A percentile compares a stretch with the other conserved stretches of the same genome.
Evolutionary conservation across 2,797 vertebrate species (phyloP).

Genomic region (Ptychobarbus kaznakovi): DNA sequence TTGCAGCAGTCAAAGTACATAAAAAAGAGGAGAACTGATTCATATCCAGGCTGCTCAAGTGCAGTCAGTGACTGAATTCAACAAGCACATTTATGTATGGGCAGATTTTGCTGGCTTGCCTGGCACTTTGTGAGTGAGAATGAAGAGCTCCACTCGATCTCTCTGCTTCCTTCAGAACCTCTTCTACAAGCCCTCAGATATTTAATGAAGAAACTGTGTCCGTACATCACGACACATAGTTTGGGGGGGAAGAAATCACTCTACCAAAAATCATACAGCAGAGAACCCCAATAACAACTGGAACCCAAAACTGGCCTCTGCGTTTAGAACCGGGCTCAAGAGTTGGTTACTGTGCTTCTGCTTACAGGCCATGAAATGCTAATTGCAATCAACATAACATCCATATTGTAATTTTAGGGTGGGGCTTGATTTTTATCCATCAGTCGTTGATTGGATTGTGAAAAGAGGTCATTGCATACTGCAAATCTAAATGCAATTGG

Average conservation of each 20-base stretch:
- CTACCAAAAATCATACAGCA: conserved; percentile 49
- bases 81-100: conserved; percentile 61
- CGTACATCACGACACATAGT: conserved; percentile 66
- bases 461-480: background rate
- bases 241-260: conserved; percentile 60
- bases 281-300: background rate
- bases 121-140: conserved; percentile 56
- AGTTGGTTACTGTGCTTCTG: background rate
- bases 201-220: conserved; percentile 70
- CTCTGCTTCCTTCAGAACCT: conserved; percentile 51
- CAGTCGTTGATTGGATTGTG: background rate
- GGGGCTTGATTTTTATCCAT: background rate
- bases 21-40: conserved; percentile 55
- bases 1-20: conserved; percentile 44
- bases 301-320: background rate
- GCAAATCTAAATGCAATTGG: background rate
- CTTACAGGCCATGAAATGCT: background rate
- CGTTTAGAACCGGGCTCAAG: background rate
- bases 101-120: conserved; percentile 55
- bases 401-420: background rate
- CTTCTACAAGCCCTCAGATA: conserved; percentile 64
- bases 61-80: conserved; percentile 64
- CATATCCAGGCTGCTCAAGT: conserved; percentile 49
- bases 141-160: conserved; percentile 41
- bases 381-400: background rate